Conservation (phyloP, 2,888 invertebrate species). For the Sepiola atlantica region DNA sequence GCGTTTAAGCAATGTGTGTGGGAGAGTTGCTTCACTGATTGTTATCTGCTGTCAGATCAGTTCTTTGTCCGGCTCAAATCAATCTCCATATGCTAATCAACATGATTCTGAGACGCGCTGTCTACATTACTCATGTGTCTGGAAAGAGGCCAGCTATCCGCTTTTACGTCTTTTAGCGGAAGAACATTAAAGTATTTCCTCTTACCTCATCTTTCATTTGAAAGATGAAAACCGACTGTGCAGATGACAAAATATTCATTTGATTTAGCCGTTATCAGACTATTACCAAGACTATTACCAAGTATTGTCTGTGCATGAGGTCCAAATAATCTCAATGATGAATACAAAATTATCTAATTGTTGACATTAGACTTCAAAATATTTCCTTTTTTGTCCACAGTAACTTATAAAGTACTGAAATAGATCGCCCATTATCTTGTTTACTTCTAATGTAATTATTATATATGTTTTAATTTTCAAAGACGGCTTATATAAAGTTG, state of each 20-base stretch:
- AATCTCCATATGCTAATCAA: not conserved
- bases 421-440: no score
- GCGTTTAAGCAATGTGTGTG: slow-evolving; percentile 18
- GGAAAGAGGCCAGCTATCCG: slow-evolving; percentile 9
- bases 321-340: no score
- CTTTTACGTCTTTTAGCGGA: slow-evolving; percentile 1
- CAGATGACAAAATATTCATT: slow-evolving; percentile 7
- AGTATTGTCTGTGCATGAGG: no score
- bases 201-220: not conserved
- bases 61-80: slow-evolving; percentile 8
- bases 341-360: no score
- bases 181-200: not conserved
- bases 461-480: no score
- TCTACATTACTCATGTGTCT: slow-evolving; percentile 2
- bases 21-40: not conserved
- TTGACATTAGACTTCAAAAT: no score
- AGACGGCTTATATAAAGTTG: no score
- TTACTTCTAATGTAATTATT: no score
- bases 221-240: slow-evolving; percentile 32
- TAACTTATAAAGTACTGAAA: no score
- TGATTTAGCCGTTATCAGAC: slow-evolving; percentile 2
- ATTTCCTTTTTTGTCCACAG: no score
- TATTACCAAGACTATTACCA: not conserved
- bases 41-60: not conserved
- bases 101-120: not conserved